Conservation (phyloP, 2,797 vertebrate genomes). For the Brachyrhaphis roseni region DNA sequence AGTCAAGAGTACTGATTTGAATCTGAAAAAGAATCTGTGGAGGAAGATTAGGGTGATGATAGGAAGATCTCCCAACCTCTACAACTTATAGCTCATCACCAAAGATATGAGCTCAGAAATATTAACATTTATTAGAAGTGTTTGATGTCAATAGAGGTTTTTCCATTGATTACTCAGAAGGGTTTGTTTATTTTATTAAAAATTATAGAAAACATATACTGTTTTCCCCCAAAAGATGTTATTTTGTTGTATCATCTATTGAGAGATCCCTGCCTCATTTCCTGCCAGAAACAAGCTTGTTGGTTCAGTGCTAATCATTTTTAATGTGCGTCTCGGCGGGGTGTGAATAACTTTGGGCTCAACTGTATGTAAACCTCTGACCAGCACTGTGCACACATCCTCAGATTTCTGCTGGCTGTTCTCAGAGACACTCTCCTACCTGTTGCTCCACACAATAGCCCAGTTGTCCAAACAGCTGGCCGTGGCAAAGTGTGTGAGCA, state of each 20-base stretch:
- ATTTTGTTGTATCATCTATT: not conserved
- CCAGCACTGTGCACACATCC: not conserved
- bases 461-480: slow-evolving; percentile 67
- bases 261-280: not conserved
- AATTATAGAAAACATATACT: not conserved
- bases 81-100: not conserved
- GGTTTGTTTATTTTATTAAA: not conserved
- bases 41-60: not conserved
- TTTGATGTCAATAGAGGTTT: not conserved
- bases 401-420: not conserved
- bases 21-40: not conserved
- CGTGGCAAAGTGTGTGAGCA: slow-evolving; percentile 48
- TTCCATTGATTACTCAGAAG: not conserved
- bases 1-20: not conserved
- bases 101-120: not conserved
- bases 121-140: no score
- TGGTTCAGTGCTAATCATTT: not conserved
- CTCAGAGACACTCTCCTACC: slow-evolving; percentile 50
- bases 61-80: not conserved
- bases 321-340: not conserved
- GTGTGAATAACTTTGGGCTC: not conserved
- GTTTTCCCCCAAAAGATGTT: not conserved
- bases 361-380: not conserved
- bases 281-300: not conserved
- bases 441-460: slow-evolving; percentile 68